Conservation (phyloP, 2,113 vertebrate genomes). For the Nannospalax galili region DNA sequence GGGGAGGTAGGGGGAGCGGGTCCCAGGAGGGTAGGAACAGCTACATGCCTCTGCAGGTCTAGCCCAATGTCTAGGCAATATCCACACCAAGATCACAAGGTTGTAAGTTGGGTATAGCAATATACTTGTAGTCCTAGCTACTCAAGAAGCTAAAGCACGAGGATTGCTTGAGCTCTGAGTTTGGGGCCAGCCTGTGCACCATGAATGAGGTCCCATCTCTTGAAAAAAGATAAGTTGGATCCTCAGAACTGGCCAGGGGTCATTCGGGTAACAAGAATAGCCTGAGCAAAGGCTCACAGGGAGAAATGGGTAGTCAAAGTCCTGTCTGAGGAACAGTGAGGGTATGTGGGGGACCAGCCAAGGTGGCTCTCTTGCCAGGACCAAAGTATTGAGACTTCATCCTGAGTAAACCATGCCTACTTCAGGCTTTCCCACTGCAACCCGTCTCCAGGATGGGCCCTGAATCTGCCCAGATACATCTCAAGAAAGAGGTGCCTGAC, state of each 20-base stretch:
- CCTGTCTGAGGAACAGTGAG: background rate
- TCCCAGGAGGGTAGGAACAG: background rate
- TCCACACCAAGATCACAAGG: background rate
- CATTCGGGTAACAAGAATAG: background rate
- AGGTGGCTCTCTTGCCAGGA: background rate
- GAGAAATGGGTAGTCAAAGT: background rate
- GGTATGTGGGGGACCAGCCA: no score
- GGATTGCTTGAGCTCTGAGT: background rate
- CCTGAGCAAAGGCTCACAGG: background rate
- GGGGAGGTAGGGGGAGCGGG: background rate
- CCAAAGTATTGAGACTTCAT: background rate
- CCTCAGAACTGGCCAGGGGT: background rate
- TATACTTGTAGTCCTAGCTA: background rate
- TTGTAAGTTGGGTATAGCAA: no score
- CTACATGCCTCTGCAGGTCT: background rate
- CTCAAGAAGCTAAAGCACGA: background rate
- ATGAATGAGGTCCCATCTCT: background rate
- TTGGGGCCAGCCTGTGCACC: background rate
- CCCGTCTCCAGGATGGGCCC: background rate
- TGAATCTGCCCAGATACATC: background rate
- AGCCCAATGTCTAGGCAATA: background rate
- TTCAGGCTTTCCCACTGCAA: rapidly evolving
- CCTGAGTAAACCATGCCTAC: background rate
- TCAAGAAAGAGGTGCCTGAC: background rate
- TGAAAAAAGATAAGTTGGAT: background rate